Evolutionary conservation across 1,140 invertebrate species (phyloP).

Genomic region (Thereuonema tuberculata): DNA sequence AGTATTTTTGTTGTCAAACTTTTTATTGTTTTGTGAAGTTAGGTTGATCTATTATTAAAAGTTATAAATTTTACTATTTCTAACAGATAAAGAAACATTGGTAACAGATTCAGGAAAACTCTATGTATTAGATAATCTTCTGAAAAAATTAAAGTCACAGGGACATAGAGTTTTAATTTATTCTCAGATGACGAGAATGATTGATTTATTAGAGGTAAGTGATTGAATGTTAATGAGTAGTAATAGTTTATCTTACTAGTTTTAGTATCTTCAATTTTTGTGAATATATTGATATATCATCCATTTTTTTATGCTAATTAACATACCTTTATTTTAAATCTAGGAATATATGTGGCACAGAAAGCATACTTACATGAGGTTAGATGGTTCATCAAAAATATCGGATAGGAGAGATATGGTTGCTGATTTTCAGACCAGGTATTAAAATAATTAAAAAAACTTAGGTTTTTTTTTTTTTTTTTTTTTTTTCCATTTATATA

Average conservation of each 20-base stretch:
- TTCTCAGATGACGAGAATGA: slow-evolving; percentile 95
- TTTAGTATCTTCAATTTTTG: no score
- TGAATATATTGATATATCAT: no score
- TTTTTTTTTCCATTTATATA: no score
- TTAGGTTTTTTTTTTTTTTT: background rate
- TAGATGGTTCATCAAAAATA: slow-evolving; percentile 85
- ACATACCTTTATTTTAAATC: slow-evolving; percentile 19
- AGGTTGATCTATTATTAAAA: no score
- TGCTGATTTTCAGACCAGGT: slow-evolving; percentile 71
- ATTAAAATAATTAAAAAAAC: slow-evolving; percentile 8
- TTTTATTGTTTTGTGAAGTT: no score
- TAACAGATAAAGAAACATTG: slow-evolving; percentile 71
- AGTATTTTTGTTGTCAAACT: no score
- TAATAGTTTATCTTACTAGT: background rate
- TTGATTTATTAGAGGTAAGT: slow-evolving; percentile 79
- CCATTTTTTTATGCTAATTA: background rate
- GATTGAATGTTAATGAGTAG: background rate
- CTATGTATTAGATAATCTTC: slow-evolving; percentile 67
- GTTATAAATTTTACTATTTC: slow-evolving; percentile 21
- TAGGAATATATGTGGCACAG: slow-evolving; percentile 87
- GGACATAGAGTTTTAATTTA: slow-evolving; percentile 90
- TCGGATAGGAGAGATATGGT: slow-evolving; percentile 84
- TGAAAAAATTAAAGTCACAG: slow-evolving; percentile 64
- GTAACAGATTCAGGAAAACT: slow-evolving; percentile 89
- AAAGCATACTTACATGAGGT: slow-evolving; percentile 79